Base-by-base conservation (phyloP, 2,113 vertebrate genomes). In the Pampusana beccarii region DNA sequence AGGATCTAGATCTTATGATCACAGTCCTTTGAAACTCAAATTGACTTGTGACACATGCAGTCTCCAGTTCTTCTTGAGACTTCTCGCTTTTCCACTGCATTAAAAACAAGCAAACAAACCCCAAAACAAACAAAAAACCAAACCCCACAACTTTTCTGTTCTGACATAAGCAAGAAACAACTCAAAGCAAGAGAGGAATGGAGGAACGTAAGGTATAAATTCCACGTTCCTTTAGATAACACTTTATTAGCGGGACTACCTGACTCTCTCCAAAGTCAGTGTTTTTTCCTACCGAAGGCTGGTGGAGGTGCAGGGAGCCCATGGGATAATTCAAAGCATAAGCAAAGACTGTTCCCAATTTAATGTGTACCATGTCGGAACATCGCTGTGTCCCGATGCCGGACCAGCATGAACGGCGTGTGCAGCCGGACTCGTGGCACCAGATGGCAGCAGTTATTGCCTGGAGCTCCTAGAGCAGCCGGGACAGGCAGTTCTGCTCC, bases 401-500 rank as follows among this genome's bases (percentile, higher is more conserved):
- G 16, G 33, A 28, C 56, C 11, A 0, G 42, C 19, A 14, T 1
- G 5, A n/a, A 6, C 6, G 1, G 7, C 16, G 50, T 20, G 92
- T 46, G 86, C 62, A 62, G 88, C 56, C 7, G 6, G 69, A 14
- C 50, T 36, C 18, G 1, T 54, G 46, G 92, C 97, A 96, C 29
- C 97, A 97, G 97, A 71, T 93, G 97, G 96, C 96, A 94, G 95
- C 95, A 97, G 91, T 90, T 80, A 72, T 89, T 96, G 85, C 9
- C 50, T 20, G 78, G 17, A 74, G 31, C 34, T 44, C 66, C 50
- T 0, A 4, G 23, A 80, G 56, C 60, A 46, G 80, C 67, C 5
- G 0, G 13, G 36, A 4, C 50, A 1, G 19, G 38, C 60, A 7
- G 62, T 8, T 14, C 1, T 9, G 42, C 0, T 33, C 84, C 70